Base-by-base conservation (phyloP, 2,113 vertebrate species). In the Syngnathus scovelli region DNA sequence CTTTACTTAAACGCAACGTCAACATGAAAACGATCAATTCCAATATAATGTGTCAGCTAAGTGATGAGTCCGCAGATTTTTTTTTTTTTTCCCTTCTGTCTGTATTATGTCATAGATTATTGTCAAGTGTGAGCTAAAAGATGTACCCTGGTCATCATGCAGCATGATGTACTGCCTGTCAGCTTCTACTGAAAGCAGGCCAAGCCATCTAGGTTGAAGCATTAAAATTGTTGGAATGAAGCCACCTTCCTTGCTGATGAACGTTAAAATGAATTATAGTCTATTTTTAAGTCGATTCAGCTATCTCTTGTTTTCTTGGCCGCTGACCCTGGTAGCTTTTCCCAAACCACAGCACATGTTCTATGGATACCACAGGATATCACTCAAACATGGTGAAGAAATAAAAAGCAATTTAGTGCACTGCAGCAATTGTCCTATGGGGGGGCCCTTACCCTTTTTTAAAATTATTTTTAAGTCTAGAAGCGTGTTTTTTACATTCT, bases 1-100 rank as follows among this genome's bases (percentile, higher is more conserved):
- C 21, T 56, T 49, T 13, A 68, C 69, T 63, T 71, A 19, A 12
- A 52, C 61, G 51, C 85, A 83, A 88, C 72, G 74, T 85, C 82
- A 85, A 76, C 38, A 61, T 65, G 64, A 62, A 69, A 68, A 79
- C 58, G 44, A 27, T 46, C 46, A 38, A 58, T 61, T 52, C 58
- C 80, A 88, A 78, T 58, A 8, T 59, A 72, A 66, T 19, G 61
- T 71, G 72, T 61, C 59, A 59, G 51, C 68, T 74, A 64, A 77
- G 54, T 78, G 76, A 78, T 55, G 12, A 51, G 36, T 63, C 54
- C 62, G 49, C 23, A 38, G 48, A 67, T 41, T 61, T 39, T 58
- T 65, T 62, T 65, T 61, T 76, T 61, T 1, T 44, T 76, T 66
- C n/a, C 19, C 61, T 33, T 61, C 27, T 61, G 21, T 78, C 69